Percentiles rank a stretch among this genome's conserved stretches.
Conservation (phyloP, 2,797 vertebrate species). For the Pteropus rufus region DNA sequence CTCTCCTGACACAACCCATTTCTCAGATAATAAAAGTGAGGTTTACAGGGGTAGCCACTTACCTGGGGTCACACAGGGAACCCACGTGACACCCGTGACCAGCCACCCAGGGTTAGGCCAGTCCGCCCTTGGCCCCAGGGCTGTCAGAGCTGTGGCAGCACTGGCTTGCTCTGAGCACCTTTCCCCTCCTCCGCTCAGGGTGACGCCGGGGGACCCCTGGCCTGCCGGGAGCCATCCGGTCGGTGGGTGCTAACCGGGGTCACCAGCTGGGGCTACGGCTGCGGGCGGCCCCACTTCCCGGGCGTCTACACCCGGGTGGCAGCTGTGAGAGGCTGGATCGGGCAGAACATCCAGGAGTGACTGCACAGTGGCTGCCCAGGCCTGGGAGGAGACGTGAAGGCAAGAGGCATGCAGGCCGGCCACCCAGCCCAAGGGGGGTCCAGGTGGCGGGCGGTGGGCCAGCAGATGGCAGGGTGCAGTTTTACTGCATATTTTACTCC, state of each 20-base stretch:
- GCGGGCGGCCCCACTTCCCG: slow-evolving; percentile 90
- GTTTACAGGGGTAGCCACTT: neutral
- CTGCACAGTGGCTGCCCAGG: neutral
- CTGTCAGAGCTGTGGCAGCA: rapidly evolving
- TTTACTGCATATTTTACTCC: slow-evolving; percentile 53
- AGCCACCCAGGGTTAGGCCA: neutral
- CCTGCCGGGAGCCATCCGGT: slow-evolving; percentile 89
- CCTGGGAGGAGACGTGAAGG: neutral
- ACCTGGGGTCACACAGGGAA: neutral
- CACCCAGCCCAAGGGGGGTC: neutral
- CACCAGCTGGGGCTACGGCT: slow-evolving; percentile 97
- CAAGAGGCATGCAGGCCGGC: neutral
- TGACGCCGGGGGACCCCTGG: slow-evolving; percentile 94
- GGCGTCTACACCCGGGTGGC: slow-evolving; percentile 94
- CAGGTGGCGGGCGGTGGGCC: rapidly evolving
- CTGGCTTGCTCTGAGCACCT: neutral
- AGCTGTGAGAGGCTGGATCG: slow-evolving; percentile 91
- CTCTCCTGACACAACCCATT: neutral
- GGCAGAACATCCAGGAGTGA: slow-evolving; percentile 84
- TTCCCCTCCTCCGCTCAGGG: slow-evolving; percentile 83
- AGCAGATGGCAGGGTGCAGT: slow-evolving; percentile 37
- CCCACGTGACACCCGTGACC: neutral
- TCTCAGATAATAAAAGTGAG: neutral
- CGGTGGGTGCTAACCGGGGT: slow-evolving; percentile 96
- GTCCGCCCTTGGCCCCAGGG: neutral